Percentiles rank a stretch among this genome's conserved stretches.
phyloP scores from a whole-genome alignment of 2,113 vertebrate species.

The Bagarius yarrelli region DNA sequence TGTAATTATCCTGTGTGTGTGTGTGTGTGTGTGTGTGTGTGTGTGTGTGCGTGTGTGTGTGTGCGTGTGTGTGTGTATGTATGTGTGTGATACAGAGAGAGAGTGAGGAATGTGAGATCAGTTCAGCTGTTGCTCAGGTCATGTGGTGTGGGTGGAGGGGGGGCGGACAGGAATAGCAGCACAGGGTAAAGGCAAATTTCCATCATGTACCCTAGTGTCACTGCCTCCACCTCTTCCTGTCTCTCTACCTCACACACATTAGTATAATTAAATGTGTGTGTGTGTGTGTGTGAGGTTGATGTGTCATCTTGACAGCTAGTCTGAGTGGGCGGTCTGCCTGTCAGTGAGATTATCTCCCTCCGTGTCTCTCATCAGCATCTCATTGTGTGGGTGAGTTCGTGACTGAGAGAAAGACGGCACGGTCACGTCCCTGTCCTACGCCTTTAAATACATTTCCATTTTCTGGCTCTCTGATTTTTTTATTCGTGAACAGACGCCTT shows the following conservation, averaged over 20 bases:
- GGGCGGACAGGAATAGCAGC: constrained; percentile 26
- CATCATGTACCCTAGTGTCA: constrained; percentile 1
- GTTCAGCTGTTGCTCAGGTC: constrained; percentile 31
- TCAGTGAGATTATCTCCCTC: neutral
- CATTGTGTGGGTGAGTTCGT: neutral
- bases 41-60: no score
- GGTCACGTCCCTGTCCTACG: neutral
- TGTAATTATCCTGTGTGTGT: constrained; percentile 16
- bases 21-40: constrained; percentile 2
- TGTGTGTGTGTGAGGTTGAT: neutral
- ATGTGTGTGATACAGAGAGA: neutral
- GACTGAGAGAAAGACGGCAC: neutral
- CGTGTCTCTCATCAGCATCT: neutral
- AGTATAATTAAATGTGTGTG: neutral
- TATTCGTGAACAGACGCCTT: neutral
- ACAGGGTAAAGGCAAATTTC: constrained; percentile 13
- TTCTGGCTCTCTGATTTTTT: no score
- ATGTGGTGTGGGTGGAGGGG: neutral
- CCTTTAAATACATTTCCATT: neutral
- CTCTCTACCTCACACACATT: neutral
- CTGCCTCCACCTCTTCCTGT: neutral
- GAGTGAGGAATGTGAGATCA: neutral
- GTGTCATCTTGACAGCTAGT: constrained; percentile 3
- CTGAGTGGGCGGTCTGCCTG: neutral
- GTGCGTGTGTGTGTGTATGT: neutral